Base-by-base conservation (phyloP, 2,797 vertebrate species). In the Mormyrops attenuatus region DNA sequence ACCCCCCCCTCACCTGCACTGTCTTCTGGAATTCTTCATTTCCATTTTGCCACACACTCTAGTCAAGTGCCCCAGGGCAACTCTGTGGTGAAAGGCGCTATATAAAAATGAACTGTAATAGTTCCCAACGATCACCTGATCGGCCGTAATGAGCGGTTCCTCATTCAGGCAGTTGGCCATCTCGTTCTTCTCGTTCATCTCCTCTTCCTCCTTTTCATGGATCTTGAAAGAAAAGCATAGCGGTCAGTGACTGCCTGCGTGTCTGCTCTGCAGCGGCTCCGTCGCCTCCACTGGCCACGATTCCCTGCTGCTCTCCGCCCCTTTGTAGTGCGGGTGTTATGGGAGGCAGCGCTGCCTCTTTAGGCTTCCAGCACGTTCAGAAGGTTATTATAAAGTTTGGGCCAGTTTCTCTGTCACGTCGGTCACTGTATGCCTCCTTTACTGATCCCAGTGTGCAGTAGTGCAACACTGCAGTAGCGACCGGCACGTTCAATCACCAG, bases 121-220 rank as follows among this genome's bases (percentile, higher is more conserved):
- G 44, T 80, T 80, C 41, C 38, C 73, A 9, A n/a, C 17, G 3
- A 38, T 80, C 92, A 98, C 98, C 97, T 98, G 97, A 90, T 98
- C 98, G 60, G 98, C 98, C n/a, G 97, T 97, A 90, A 98, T 95
- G 3, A 98, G 95, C 80, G 98, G 97, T 84, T 98, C 97, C 77
- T 98, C 97, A 0, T 92, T 97, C 92, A 97, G 95, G 34, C 96
- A 97, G 91, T 96, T 98, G 69, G 96, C 96, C 0, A 96, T 97
- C 91, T 98, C 97, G 34, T 97, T 97, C 94, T 98, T 98, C 94
- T 98, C 98, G 0, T 97, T 98, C 96, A 97, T 97, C 90, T 98
- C 97, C 89, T 97, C 97, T 90, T 98, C 98, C 89, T 98, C 97
- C 93, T 98, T 98, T 94, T 98, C 97, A 3, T 96, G 97, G 91